Evolutionary conservation across 2,888 invertebrate genomes (phyloP).

Genomic region (Carterocephalus palaemon): DNA sequence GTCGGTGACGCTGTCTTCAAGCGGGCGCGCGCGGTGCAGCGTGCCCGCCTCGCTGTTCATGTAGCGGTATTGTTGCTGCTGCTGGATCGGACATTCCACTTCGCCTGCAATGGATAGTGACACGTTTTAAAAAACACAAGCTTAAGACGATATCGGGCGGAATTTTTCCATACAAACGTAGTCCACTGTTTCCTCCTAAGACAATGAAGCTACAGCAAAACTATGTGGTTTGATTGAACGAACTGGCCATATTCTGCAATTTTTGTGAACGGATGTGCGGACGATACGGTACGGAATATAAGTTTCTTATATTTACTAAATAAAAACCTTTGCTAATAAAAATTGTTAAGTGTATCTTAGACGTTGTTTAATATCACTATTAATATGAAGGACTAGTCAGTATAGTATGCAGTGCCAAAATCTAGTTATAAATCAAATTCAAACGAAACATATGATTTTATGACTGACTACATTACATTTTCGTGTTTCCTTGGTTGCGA

Average conservation of each 20-base stretch:
- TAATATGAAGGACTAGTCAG: slow-evolving; percentile 2
- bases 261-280: no score
- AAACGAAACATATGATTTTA: background rate
- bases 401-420: background rate
- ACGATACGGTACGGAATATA: no score
- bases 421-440: slow-evolving; percentile 5
- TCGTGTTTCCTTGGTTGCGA: no score
- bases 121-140: background rate
- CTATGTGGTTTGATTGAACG: no score
- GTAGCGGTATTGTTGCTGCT: slow-evolving; percentile 77
- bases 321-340: no score
- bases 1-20: slow-evolving; percentile 73
- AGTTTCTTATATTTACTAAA: no score
- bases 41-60: slow-evolving; percentile 77
- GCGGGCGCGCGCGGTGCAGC: slow-evolving; percentile 67
- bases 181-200: no score
- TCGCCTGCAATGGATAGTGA: slow-evolving; percentile 53
- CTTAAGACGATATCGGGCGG: background rate
- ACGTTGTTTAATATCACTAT: slow-evolving; percentile 8
- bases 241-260: no score
- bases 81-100: slow-evolving; percentile 76
- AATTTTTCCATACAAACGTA: no score
- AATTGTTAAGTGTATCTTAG: no score
- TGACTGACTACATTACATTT: no score
- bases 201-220: background rate